phyloP scores from a whole-genome alignment of 2,113 vertebrate species.

The Lamprologus sp. region DNA sequence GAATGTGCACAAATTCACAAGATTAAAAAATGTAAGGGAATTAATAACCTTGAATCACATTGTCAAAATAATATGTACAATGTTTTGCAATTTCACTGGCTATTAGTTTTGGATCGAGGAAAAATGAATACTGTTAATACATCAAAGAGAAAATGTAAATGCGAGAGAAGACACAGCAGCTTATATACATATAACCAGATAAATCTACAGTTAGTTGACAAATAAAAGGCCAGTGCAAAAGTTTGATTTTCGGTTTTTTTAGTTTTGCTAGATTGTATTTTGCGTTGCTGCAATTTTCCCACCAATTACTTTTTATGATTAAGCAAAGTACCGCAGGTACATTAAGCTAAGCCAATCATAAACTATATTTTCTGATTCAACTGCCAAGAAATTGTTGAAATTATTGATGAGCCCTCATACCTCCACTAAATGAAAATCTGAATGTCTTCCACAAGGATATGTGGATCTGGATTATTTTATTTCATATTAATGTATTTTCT shows the following conservation, averaged over 20 bases:
- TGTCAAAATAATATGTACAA: not conserved
- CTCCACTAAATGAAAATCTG: not conserved
- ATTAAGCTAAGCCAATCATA: not conserved
- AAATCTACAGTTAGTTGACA: not conserved
- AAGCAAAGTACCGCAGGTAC: not conserved
- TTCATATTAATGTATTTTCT: not conserved
- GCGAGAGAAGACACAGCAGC: not conserved
- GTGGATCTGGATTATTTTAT: not conserved
- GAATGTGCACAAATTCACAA: not conserved
- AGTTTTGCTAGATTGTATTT: not conserved
- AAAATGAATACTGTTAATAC: not conserved
- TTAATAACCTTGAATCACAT: not conserved
- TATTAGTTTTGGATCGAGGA: not conserved
- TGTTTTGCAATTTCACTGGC: not conserved
- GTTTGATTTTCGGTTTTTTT: not conserved
- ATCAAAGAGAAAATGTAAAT: not conserved
- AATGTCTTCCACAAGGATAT: not conserved
- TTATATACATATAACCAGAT: not conserved
- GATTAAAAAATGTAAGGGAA: not conserved
- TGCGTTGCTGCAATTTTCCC: not conserved
- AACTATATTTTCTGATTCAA: not conserved
- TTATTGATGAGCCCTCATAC: not conserved
- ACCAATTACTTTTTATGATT: not conserved
- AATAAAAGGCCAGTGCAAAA: not conserved
- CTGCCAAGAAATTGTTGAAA: not conserved